Base-by-base conservation (phyloP, 2,888 invertebrate genomes). In the Xanthostigma xanthostigma region DNA sequence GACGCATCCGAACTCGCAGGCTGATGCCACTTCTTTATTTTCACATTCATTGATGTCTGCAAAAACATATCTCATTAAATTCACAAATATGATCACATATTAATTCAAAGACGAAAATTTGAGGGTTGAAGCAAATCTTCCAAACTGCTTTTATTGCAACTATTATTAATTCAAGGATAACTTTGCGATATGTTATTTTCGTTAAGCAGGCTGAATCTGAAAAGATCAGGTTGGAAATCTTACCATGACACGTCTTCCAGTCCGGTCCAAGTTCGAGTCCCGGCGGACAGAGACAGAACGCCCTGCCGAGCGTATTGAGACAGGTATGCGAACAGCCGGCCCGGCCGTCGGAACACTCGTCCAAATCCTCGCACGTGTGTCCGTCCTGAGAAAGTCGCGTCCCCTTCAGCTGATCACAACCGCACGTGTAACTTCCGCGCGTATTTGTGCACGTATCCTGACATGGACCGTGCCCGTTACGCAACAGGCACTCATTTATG, bases 41-140 rank as follows among this genome's bases (percentile, higher is more conserved):
- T 73, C 68, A 57, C 84, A 84, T 62, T 84, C 83, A 59, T 84
- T 75, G 34, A 81, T 71, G 63, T 79, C 79, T 77, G 57, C 36
- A 54, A 57, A 49, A 39, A 17, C 27, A 27, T 27, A 27, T 27
- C 6, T 6, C 5, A 27, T 6, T 27, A 27, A 27, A 6, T 27
- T 27, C 27, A 27, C 27, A 27, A 27, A 27, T 27, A 27, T 6
- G 27, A 27, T 27, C 27, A 27, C 27, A 27, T 27, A 3, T 27
- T 27, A 6, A 27, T 27, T n/a, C 27, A 27, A 27, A 6, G 27
- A 27, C 27, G 27, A 27, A 27, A 17, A 17, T 17, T 17, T 17
- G 4, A 17, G 3, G 17, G 17, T 17, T 3, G 17, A 17, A 4
- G 17, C 17, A 17, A 17, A 17, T 17, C 17, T 17, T 17, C 4